Evolutionary conservation across 2,888 invertebrate species (phyloP).

Genomic region (Drosophila atripex): DNA sequence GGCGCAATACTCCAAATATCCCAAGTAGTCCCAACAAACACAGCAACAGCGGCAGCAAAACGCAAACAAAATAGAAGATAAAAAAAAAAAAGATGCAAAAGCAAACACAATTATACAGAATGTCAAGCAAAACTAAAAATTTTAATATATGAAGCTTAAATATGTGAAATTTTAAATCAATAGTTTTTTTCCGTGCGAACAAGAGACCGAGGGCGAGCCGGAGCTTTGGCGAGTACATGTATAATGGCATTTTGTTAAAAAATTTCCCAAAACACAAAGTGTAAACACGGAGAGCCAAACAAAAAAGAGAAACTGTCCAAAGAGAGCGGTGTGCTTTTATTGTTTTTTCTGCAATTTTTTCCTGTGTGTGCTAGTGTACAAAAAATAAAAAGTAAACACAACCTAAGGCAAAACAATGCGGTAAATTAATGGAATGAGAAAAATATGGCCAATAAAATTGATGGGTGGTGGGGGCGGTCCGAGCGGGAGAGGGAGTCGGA

Average conservation of each 20-base stretch:
- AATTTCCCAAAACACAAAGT: conserved; percentile 23
- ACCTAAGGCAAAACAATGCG: neutral
- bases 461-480: neutral
- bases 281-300: conserved; percentile 19
- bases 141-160: neutral
- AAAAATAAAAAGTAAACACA: neutral
- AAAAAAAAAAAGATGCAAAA: neutral
- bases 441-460: conserved; percentile 5
- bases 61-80: neutral
- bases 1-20: conserved; percentile 8
- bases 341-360: conserved; percentile 10
- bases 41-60: conserved; percentile 13
- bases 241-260: conserved; percentile 21
- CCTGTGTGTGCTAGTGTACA: conserved; percentile 4
- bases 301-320: neutral
- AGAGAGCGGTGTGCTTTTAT: conserved; percentile 1
- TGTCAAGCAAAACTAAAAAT: neutral
- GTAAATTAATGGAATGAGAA: neutral
- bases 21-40: neutral
- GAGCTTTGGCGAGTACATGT: conserved; percentile 8
- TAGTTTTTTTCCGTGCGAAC: neutral
- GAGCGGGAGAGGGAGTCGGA: neutral
- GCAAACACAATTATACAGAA: neutral
- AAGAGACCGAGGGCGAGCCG: conserved; percentile 4
- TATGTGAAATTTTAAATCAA: neutral